Percentiles rank a stretch among this genome's conserved stretches.
These are phyloP conservation scores for Triops cancriformis DNA, from an alignment of 1,140 invertebrate genomes.

Conservation along the genomic window DNA sequence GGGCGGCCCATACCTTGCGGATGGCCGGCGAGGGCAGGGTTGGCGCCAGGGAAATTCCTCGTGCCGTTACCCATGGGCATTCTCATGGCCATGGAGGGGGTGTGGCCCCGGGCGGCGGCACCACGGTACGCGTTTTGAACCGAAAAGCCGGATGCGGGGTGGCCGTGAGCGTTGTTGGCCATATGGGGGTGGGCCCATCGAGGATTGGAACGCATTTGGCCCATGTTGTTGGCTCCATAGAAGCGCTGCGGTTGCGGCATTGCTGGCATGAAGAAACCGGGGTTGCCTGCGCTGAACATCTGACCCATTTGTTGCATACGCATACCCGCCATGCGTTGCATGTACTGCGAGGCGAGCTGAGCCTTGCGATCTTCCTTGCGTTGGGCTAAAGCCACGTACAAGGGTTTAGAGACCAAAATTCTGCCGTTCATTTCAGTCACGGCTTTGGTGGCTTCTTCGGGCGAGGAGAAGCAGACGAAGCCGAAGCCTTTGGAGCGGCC, in stretches of 20 bases:
- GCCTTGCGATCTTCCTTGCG: conserved; percentile 97
- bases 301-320: conserved; percentile 63
- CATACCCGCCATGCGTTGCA: conserved; percentile 93
- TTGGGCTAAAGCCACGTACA: conserved; percentile 97
- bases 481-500: conserved; percentile 90
- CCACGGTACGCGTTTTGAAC: conserved; percentile 23
- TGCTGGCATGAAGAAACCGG: conserved; percentile 85
- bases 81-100: conserved; percentile 30
- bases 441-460: conserved; percentile 97
- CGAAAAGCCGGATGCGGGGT: conserved; percentile 28
- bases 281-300: conserved; percentile 71
- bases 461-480: conserved; percentile 98
- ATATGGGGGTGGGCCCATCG: conserved; percentile 68
- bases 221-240: conserved; percentile 77
- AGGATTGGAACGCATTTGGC: conserved; percentile 68
- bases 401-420: conserved; percentile 89
- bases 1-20: neutral
- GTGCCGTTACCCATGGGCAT: conserved; percentile 28
- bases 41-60: conserved; percentile 22
- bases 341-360: conserved; percentile 93
- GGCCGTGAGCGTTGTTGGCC: neutral
- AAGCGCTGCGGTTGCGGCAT: conserved; percentile 73
- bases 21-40: neutral
- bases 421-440: conserved; percentile 98
- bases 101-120: conserved; percentile 12